Base-by-base conservation (phyloP, 2,888 invertebrate species). In the Germaria angustata region DNA sequence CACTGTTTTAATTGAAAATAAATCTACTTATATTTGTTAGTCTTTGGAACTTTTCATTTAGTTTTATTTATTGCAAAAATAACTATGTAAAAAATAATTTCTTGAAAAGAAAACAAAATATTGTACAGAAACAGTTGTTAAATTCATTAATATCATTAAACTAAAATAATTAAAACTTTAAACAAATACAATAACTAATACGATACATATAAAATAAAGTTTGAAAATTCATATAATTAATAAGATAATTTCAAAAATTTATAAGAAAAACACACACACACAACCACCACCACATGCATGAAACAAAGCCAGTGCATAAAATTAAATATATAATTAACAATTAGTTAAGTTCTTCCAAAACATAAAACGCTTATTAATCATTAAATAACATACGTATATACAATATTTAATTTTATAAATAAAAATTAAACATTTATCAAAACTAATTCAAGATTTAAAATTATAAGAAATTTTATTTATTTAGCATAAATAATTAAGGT, bases 341-440 rank as follows among this genome's bases (percentile, higher is more conserved):
- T 80, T 80, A 76, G 69, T 80, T 80, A 76, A 76, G 41, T 76
- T 80, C 80, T 80, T 80, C 80, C 80, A 80, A 80, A 71, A 69
- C 55, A 76, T 69, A 76, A 80, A 80, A 71, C 80, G 80, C 80
- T 80, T 80, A 80, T 76, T 80, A 80, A 80, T 17, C 69, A 76
- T 71, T 80, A 75, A 66, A 36, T 46, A 39, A 51, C 59, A 13
- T 66, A 68, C 28, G 6, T 11, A 72, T 36, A 9, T 24, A 53
- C 44, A 28, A 46, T 13, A 6, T 5, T 24, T 11, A 53, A 51
- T 39, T 53, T 22, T 6, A 34, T 8, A 36, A 20, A 32, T 17
- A 61, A 17, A 20, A 59, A 39, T 8, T n/a, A 3, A n/a, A n/a
- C n/a, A n/a, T n/a, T n/a, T n/a, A n/a, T n/a, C 3, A 28, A 28